Evolutionary conservation across 1,140 invertebrate species (phyloP).

Genomic region (Drosophila pseudoobscura): DNA sequence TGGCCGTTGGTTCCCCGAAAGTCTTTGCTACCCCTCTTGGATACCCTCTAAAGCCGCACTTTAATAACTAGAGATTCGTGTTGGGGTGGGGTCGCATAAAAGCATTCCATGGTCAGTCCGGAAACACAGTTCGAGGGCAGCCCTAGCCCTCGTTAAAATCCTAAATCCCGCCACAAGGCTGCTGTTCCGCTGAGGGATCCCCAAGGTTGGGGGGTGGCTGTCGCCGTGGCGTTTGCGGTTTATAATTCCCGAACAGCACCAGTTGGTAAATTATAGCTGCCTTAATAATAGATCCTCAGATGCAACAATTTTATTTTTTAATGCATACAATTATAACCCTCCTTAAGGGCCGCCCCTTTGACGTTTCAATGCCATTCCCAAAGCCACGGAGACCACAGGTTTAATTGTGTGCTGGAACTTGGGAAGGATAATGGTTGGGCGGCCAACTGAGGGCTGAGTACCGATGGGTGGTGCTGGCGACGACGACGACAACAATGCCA

Average conservation of each 20-base stretch:
- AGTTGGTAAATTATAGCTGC: conserved; percentile 30
- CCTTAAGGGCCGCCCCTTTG: not conserved
- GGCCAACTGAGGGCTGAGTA: no score
- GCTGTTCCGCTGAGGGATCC: not conserved
- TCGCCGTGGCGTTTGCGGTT: no score
- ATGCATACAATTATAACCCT: conserved; percentile 36
- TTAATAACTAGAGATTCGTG: not conserved
- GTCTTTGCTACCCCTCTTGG: not conserved
- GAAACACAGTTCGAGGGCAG: conserved; percentile 9
- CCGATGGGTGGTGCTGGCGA: not conserved
- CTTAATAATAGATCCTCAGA: conserved; percentile 22
- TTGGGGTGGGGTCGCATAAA: conserved; percentile 15
- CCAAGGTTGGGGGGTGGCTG: not conserved
- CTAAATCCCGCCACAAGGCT: conserved; percentile 15
- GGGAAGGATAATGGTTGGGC: not conserved
- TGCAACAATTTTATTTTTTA: conserved; percentile 39
- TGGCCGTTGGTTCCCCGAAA: not conserved
- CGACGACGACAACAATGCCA: conserved; percentile 25
- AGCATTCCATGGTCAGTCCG: conserved; percentile 36
- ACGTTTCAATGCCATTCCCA: conserved; percentile 36
- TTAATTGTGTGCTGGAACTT: conserved; percentile 23
- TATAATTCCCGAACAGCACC: conserved; percentile 11
- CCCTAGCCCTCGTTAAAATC: conserved; percentile 20
- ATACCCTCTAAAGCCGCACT: not conserved
- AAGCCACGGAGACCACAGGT: conserved; percentile 2